Evolutionary conservation across 2,888 invertebrate species (phyloP).

Genomic region (Pterobdella sp.): DNA sequence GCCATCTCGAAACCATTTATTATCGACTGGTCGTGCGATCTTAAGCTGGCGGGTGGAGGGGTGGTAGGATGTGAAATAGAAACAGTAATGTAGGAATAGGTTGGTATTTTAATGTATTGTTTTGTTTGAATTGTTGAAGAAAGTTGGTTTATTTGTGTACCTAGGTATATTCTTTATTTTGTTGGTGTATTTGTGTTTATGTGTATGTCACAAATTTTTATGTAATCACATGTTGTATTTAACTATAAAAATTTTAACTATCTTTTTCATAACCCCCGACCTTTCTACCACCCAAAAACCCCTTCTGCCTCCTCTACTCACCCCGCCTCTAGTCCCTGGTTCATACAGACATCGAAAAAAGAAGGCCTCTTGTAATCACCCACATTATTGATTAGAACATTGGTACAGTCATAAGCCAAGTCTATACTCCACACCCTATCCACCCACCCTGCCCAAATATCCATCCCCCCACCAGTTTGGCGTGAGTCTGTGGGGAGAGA

Average conservation of each 20-base stretch:
- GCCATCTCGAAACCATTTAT: conserved; percentile 58
- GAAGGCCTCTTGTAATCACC: conserved; percentile 60
- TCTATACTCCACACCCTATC: conserved; percentile 79
- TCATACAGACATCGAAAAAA: conserved; percentile 43
- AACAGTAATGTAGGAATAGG: neutral
- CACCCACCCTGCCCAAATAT: conserved; percentile 46
- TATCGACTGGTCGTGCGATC: conserved; percentile 56
- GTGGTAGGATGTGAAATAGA: neutral
- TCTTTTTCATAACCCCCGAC: too few species aligned
- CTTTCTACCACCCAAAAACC: too few species aligned
- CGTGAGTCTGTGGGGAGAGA: conserved; percentile 53
- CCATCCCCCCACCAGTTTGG: conserved; percentile 55
- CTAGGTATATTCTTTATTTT: too few species aligned
- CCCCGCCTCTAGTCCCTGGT: neutral
- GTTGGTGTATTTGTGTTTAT: too few species aligned
- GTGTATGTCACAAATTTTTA: too few species aligned
- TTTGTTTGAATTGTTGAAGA: too few species aligned
- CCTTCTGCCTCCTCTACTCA: too few species aligned
- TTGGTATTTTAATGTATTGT: neutral
- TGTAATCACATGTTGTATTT: too few species aligned
- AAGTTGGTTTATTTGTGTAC: too few species aligned
- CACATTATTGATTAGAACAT: conserved; percentile 76
- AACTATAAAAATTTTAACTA: too few species aligned
- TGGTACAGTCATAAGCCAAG: conserved; percentile 77
- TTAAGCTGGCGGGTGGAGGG: neutral